Percentiles rank a stretch among this genome's conserved stretches.
Conservation (phyloP, 2,797 vertebrate genomes). For the Hemibagrus guttatus region DNA sequence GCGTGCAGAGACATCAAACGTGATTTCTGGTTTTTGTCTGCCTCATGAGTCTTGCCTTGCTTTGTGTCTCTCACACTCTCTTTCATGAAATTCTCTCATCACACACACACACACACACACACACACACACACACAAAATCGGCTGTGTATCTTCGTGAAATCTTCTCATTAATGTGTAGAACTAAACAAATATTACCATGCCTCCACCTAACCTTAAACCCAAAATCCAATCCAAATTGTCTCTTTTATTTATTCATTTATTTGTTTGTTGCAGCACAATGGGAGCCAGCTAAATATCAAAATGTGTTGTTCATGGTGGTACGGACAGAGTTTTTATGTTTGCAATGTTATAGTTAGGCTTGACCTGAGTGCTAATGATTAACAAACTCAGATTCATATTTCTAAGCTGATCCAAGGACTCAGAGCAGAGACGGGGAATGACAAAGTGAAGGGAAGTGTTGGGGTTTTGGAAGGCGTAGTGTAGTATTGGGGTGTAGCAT, state of each 20-base stretch:
- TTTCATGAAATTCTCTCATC: neutral
- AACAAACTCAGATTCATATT: neutral
- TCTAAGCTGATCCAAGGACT: neutral
- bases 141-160: neutral
- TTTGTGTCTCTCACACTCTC: constrained; percentile 23
- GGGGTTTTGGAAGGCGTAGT: neutral
- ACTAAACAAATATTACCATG: neutral
- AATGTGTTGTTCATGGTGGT: no score
- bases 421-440: neutral
- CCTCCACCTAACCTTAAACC: neutral
- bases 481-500: neutral
- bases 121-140: neutral
- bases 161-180: neutral
- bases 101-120: neutral
- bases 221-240: neutral
- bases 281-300: neutral
- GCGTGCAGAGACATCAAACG: constrained; percentile 25
- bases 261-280: neutral
- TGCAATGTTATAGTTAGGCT: neutral
- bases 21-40: constrained; percentile 23
- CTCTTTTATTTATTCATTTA: neutral
- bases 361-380: neutral
- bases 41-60: constrained; percentile 14
- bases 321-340: neutral
- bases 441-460: neutral